Conservation (phyloP, 2,888 invertebrate species). For the Pasiphila rectangulata region DNA sequence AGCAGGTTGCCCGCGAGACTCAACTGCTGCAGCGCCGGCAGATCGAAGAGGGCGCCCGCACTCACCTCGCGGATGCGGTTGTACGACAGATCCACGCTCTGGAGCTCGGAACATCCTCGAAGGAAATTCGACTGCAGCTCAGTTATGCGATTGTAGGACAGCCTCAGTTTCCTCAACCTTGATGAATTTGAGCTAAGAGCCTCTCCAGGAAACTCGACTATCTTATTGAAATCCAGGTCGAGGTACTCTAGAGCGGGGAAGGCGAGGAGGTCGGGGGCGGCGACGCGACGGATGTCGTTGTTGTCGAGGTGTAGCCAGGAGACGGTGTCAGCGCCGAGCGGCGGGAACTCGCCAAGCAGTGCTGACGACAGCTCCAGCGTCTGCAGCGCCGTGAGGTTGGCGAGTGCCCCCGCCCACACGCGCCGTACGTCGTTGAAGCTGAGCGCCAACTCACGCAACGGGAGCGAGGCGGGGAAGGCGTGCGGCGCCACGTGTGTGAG, state of each 20-base stretch:
- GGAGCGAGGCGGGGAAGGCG: conserved; percentile 84
- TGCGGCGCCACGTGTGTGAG: conserved; percentile 83
- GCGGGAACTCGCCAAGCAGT: conserved; percentile 85
- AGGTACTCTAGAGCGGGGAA: conserved; percentile 86
- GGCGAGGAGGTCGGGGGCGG: conserved; percentile 84
- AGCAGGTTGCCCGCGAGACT: conserved; percentile 89
- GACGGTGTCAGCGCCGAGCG: conserved; percentile 83
- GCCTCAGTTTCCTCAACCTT: conserved; percentile 87
- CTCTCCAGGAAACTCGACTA: conserved; percentile 84
- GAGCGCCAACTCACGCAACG: conserved; percentile 89
- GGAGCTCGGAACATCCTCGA: conserved; percentile 82
- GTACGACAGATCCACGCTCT: conserved; percentile 86
- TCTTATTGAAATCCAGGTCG: conserved; percentile 90
- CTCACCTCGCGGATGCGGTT: conserved; percentile 85
- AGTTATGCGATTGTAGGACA: conserved; percentile 88
- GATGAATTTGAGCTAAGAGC: conserved; percentile 66
- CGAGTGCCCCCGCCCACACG: conserved; percentile 84
- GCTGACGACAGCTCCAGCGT: conserved; percentile 91
- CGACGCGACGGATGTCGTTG: conserved; percentile 84
- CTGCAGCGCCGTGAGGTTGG: conserved; percentile 85
- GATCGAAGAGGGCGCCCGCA: conserved; percentile 83
- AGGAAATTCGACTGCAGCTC: conserved; percentile 85
- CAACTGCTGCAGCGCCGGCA: conserved; percentile 86
- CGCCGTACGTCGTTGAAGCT: conserved; percentile 91
- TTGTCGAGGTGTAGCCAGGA: conserved; percentile 91